Base-by-base conservation (phyloP, 2,797 vertebrate species). In the Prionace glauca region DNA sequence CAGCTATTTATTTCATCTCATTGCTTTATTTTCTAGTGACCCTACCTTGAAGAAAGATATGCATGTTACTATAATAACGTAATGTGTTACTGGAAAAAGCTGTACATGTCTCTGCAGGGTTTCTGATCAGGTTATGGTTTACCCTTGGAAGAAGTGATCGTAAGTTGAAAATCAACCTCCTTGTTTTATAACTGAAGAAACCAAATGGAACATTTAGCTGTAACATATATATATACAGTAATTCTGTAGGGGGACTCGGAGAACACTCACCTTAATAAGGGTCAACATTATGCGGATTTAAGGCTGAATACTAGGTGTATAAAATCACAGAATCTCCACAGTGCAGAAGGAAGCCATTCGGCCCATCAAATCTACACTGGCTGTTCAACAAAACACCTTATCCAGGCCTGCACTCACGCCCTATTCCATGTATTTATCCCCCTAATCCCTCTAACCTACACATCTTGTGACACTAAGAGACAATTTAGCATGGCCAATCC, bases 11-110 rank as follows among this genome's bases (percentile, higher is more conserved):
- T 86, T 50, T 41, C 77, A 79, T 62, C 50, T 36, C 20, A 32
- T 26, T 62, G 72, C 77, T 95, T 16, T 95, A 95, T 95, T 41
- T 95, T 95, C 50, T 60, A 62, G n/a, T 36, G n/a, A 95, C n/a
- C 41, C 81, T 91, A 91, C 29, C 56, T 29, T 18, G 12, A 91
- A 91, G 32, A 32, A 87, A 65, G 65, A 62, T 10, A 9, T 11
- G 11, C n/a, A 8, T 26, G n/a, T 56, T 24, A n/a, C 24, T 56
- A 20, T 65, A 71, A 92, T 95, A 71, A 45, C 10, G 36, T 91
- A 72, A 74, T 41, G 14, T 20, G 50, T 56, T 41, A 50, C 45
- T 56, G 7, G 29, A 20, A 84, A 45, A 45, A 45, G 36, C 41
- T 45, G 81, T 84, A 45, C 45, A 8, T 41, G 81, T 41, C 81